Conservation (phyloP, 1,140 invertebrate species). For the Coptotermes formosanus region DNA sequence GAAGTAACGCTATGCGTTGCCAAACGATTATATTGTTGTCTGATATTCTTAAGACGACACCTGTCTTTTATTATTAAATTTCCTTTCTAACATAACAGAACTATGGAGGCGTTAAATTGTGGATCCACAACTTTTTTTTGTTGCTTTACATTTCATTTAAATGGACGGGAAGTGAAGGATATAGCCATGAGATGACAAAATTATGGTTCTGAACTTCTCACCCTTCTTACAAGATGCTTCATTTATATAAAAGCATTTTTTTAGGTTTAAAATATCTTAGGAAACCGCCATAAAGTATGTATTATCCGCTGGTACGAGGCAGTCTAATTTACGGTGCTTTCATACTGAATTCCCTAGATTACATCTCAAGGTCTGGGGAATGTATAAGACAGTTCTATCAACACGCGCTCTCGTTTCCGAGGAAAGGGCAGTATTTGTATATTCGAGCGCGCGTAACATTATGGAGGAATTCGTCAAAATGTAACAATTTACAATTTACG, state of each 20-base stretch:
- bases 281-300: neutral
- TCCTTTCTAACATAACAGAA: neutral
- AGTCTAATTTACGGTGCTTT: neutral
- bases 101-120: neutral
- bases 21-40: neutral
- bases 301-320: neutral
- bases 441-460: too few relatives aligned
- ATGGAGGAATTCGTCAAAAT: too few relatives aligned
- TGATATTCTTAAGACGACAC: neutral
- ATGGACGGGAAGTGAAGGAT: neutral
- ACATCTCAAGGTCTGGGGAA: neutral
- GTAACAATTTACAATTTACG: too few relatives aligned
- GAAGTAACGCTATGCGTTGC: too few relatives aligned
- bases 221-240: neutral
- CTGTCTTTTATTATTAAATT: constrained; percentile 4
- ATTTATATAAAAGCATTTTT: neutral
- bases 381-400: too few relatives aligned
- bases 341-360: neutral
- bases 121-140: neutral
- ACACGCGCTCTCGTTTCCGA: too few relatives aligned
- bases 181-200: neutral
- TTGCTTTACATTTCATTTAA: constrained; percentile 13
- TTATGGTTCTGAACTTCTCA: neutral
- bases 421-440: too few relatives aligned
- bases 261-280: neutral